phyloP scores from a whole-genome alignment of 2,113 vertebrate genomes.

The Melanerpes formicivorus region DNA sequence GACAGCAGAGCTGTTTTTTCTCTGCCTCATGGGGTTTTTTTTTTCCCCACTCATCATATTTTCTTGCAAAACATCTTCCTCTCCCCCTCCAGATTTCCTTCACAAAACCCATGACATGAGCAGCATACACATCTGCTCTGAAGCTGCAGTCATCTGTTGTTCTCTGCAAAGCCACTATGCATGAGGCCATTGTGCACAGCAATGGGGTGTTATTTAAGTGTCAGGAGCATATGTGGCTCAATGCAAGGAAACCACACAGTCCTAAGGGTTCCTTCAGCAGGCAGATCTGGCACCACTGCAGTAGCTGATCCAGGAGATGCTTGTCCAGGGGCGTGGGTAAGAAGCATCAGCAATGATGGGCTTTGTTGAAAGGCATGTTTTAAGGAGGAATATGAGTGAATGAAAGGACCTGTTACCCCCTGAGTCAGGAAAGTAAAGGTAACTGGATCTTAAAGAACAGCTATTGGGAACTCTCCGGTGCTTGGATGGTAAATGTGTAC shows the following conservation, averaged over 20 bases:
- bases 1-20: neutral
- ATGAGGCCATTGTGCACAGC: neutral
- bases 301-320: neutral
- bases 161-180: neutral
- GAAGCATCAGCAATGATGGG: neutral
- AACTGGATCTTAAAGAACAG: neutral
- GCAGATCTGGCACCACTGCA: neutral
- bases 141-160: conserved; percentile 18
- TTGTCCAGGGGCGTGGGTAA: neutral
- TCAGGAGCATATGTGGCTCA: fast-evolving
- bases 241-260: neutral
- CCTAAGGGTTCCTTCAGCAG: neutral
- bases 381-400: neutral
- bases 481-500: neutral
- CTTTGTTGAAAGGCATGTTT: neutral
- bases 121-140: conserved; percentile 1
- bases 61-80: neutral
- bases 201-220: neutral
- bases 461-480: neutral
- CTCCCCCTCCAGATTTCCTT: neutral
- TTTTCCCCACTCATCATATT: neutral
- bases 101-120: neutral
- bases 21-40: neutral
- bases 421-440: neutral
- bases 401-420: neutral